A percentile compares a stretch with the other conserved stretches of the same genome.
These are phyloP conservation scores for Isoperla grammatica DNA, from an alignment of 2,888 invertebrate species.

Conservation along the genomic window DNA sequence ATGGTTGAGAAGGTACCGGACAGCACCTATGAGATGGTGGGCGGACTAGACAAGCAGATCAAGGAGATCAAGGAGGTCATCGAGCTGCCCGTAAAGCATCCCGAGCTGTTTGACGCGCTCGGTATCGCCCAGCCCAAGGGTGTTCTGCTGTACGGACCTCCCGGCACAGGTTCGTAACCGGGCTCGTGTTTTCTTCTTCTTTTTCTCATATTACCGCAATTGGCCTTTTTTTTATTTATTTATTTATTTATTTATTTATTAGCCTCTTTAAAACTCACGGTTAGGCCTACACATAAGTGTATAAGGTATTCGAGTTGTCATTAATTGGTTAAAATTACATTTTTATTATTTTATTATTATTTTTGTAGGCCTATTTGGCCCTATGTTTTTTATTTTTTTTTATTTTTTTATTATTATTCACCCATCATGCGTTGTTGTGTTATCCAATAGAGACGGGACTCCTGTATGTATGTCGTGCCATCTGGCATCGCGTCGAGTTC, in stretches of 20 bases:
- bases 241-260: too few species aligned
- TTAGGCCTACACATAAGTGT: too few species aligned
- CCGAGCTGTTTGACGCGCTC: constrained; percentile 97
- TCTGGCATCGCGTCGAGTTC: too few species aligned
- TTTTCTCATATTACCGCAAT: neutral
- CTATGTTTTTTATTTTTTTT: too few species aligned
- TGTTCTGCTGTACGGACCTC: constrained; percentile 95
- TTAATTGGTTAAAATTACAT: too few species aligned
- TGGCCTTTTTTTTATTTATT: neutral
- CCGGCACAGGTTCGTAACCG: constrained; percentile 62
- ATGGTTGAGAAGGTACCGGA: constrained; percentile 99
- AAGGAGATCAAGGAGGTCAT: constrained; percentile 99
- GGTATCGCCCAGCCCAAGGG: constrained; percentile 99
- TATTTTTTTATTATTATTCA: too few species aligned
- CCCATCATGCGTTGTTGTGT: too few species aligned
- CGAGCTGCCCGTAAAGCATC: constrained; percentile 98
- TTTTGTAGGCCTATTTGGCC: constrained; percentile 3
- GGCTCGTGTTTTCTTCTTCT: too few species aligned
- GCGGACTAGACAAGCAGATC: constrained; percentile 98
- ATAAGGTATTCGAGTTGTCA: too few species aligned
- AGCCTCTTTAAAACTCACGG: too few species aligned
- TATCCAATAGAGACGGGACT: too few species aligned
- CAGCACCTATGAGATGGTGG: constrained; percentile 99
- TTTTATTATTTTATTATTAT: constrained; percentile 12
- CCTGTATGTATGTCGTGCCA: too few species aligned